A percentile compares a stretch with the other conserved stretches of the same genome.
phyloP scores from a whole-genome alignment of 2,113 vertebrate genomes.

The Camelus dromedarius region DNA sequence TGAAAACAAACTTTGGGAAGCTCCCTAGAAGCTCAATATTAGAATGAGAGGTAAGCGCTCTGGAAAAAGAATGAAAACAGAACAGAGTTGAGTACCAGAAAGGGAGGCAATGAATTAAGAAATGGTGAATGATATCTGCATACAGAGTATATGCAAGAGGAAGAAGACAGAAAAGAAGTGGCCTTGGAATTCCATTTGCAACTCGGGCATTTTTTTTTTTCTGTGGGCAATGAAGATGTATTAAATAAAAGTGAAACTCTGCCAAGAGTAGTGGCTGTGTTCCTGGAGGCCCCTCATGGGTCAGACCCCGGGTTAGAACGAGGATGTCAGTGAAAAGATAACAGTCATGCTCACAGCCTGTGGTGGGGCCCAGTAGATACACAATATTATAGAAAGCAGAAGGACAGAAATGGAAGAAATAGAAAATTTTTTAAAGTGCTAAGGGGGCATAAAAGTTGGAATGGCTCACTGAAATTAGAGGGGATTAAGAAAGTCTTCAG shows the following conservation, averaged over 20 bases:
- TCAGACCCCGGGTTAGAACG: not conserved
- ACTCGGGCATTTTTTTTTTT: not conserved
- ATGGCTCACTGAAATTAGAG: not conserved
- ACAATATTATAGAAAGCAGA: not conserved
- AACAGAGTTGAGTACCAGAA: conserved; percentile 26
- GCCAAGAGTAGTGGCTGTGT: not conserved
- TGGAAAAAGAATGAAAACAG: conserved; percentile 38
- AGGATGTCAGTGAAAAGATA: not conserved
- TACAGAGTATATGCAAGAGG: not conserved
- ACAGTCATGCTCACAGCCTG: not conserved
- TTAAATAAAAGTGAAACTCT: not conserved
- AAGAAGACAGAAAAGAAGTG: not conserved
- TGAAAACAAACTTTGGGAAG: conserved; percentile 51
- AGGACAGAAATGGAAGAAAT: not conserved
- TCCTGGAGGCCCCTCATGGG: not conserved
- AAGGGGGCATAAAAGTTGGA: not conserved
- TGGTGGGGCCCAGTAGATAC: not conserved
- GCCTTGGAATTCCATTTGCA: not conserved
- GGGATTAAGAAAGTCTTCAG: not conserved
- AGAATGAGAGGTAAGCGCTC: not conserved
- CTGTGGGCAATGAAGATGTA: not conserved
- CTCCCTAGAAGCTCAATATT: conserved; percentile 31
- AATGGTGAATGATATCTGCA: not conserved
- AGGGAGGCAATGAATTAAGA: conserved; percentile 25
- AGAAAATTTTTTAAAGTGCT: not conserved